A percentile compares a stretch with the other conserved stretches of the same genome.
Evolutionary conservation across 2,888 invertebrate species (phyloP).

Genomic region (Capitulum mitella): DNA sequence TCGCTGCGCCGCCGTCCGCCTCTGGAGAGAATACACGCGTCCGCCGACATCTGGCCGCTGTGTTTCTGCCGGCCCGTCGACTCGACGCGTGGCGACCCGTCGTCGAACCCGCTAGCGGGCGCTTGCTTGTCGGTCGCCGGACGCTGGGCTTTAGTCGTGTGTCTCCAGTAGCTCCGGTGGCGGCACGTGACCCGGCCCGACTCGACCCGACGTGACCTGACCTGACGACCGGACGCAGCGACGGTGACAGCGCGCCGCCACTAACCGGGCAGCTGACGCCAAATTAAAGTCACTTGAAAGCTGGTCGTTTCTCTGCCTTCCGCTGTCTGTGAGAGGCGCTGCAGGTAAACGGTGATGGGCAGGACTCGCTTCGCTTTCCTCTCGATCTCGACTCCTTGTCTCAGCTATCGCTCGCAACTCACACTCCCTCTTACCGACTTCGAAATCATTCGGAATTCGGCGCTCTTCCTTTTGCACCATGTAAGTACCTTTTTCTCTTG

Average conservation of each 20-base stretch:
- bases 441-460: background rate
- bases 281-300: background rate
- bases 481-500: background rate
- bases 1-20: background rate
- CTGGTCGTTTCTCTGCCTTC: background rate
- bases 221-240: background rate
- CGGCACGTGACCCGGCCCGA: background rate
- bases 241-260: background rate
- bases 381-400: background rate
- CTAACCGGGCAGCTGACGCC: background rate
- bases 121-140: background rate
- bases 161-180: background rate
- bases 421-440: background rate
- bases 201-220: background rate
- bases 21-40: background rate
- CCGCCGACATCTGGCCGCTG: background rate
- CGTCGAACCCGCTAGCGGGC: background rate
- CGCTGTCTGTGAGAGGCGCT: background rate
- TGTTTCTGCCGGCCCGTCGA: background rate
- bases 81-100: background rate
- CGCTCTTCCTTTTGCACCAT: conserved; percentile 11
- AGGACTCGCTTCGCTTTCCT: background rate
- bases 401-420: background rate
- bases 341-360: background rate
- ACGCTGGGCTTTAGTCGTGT: background rate